These are phyloP conservation scores for Dipodomys stephensi DNA, from an alignment of 2,113 vertebrate genomes.

Conservation along the genomic window DNA sequence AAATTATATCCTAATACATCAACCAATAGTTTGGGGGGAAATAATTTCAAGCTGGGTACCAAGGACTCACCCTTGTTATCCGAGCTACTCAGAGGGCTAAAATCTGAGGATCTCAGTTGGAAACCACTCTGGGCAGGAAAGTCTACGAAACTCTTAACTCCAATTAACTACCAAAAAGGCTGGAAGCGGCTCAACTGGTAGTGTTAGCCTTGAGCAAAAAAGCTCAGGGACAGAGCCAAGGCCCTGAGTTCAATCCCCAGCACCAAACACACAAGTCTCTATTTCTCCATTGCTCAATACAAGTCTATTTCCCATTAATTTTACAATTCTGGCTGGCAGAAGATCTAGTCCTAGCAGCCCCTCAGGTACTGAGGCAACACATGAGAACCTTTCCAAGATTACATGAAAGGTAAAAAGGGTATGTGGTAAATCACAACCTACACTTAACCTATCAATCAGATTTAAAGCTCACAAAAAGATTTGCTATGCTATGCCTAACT, in stretches of 20 bases:
- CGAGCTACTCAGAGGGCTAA: too few relatives aligned
- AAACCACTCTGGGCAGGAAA: too few relatives aligned
- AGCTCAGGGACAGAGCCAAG: too few relatives aligned
- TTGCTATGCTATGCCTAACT: not conserved
- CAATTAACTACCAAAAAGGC: too few relatives aligned
- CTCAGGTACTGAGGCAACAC: not conserved
- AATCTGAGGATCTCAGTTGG: too few relatives aligned
- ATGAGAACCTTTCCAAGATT: not conserved
- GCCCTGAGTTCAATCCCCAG: too few relatives aligned
- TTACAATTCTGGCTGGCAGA: constrained; percentile 32
- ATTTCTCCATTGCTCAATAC: constrained; percentile 9
- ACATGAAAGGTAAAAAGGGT: not conserved
- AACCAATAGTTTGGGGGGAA: not conserved
- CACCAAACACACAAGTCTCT: not conserved
- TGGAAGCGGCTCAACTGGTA: too few relatives aligned
- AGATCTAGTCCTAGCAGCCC: not conserved
- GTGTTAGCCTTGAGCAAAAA: too few relatives aligned
- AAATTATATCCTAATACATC: constrained; percentile 33
- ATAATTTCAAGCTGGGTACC: too few relatives aligned
- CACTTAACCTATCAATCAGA: constrained; percentile 33
- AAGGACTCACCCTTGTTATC: too few relatives aligned
- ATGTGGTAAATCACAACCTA: constrained; percentile 11
- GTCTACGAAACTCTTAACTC: too few relatives aligned
- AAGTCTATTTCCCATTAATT: not conserved
- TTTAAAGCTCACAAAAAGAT: not conserved